Percentiles rank a stretch among this genome's conserved stretches.
Conservation (phyloP, 2,888 invertebrate genomes). For the Trachelus tabidus region DNA sequence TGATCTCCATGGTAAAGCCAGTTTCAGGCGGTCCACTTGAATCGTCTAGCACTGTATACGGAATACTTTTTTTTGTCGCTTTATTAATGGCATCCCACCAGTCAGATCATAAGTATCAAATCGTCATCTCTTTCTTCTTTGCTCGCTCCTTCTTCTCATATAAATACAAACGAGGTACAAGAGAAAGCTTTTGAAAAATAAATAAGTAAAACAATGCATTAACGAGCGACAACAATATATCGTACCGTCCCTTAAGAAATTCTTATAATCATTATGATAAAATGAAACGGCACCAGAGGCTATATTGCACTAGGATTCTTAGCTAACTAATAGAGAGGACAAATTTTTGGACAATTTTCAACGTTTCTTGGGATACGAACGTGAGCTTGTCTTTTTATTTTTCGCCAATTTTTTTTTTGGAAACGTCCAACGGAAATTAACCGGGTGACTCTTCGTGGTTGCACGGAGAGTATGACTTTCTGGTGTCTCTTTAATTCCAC, state of each 20-base stretch:
- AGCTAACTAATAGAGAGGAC: conserved; percentile 48
- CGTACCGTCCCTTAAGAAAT: neutral
- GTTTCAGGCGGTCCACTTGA: neutral
- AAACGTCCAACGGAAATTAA: neutral
- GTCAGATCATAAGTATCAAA: neutral
- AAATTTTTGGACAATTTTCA: neutral
- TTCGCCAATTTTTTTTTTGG: neutral
- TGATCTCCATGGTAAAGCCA: neutral
- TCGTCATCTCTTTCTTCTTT: neutral
- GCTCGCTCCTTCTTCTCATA: neutral
- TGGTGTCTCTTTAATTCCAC: neutral
- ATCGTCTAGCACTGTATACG: neutral
- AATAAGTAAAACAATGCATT: neutral
- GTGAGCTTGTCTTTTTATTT: neutral
- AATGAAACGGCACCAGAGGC: conserved; percentile 41
- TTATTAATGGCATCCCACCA: neutral
- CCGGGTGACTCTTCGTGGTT: neutral
- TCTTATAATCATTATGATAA: neutral
- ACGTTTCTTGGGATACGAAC: neutral
- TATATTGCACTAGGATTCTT: conserved; percentile 62
- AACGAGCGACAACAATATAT: neutral
- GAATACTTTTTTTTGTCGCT: neutral
- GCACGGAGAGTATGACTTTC: neutral
- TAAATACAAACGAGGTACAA: conserved; percentile 15
- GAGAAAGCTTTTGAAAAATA: neutral